A percentile compares a stretch with the other conserved stretches of the same genome.
Conservation (phyloP, 2,797 vertebrate species). For the Dicrostonyx torquatus region DNA sequence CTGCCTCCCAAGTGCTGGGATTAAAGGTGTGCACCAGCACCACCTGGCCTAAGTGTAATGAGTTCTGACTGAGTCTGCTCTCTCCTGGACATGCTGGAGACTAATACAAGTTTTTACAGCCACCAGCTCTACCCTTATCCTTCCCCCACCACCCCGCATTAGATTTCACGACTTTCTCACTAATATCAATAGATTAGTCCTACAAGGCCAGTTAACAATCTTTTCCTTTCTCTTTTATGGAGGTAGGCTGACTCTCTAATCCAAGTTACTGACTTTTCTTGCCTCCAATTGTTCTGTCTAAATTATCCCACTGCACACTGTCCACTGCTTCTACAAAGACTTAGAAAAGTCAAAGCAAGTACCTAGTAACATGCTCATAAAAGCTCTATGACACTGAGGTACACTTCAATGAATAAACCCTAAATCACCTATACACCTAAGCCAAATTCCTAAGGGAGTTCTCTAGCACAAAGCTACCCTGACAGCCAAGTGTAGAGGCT, state of each 20-base stretch:
- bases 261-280: slow-evolving; percentile 39
- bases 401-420: background rate
- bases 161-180: background rate
- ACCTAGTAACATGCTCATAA: background rate
- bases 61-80: background rate
- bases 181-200: background rate
- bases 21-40: too few species aligned
- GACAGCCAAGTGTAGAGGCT: background rate
- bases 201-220: background rate
- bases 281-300: slow-evolving; percentile 3
- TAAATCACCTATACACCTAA: background rate
- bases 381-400: background rate
- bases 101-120: background rate
- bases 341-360: background rate
- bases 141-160: background rate
- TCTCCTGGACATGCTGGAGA: background rate
- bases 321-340: background rate
- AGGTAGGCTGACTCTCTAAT: background rate
- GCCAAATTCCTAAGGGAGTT: background rate
- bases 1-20: too few species aligned
- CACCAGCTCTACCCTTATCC: background rate
- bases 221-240: slow-evolving; percentile 3
- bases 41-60: background rate
- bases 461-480: background rate
- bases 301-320: background rate